Base-by-base conservation (phyloP, 1,140 invertebrate genomes). In the Pectinophora gossypiella region DNA sequence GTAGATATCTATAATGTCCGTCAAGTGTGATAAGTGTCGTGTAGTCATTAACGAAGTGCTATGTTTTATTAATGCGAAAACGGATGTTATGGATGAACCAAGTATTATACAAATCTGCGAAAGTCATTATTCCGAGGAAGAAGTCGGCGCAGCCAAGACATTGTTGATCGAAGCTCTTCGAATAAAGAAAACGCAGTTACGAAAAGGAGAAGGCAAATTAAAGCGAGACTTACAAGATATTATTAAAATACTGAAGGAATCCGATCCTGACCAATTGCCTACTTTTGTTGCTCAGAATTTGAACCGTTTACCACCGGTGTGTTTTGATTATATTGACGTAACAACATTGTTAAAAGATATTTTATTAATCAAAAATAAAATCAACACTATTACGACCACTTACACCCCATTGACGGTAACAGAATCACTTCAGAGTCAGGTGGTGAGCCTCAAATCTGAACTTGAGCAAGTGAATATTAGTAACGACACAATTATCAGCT, bases 291-390 rank as follows among this genome's bases (percentile, higher is more conserved):
- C 42, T 9, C 9, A 44, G 20, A 21, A 49, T 12, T 32, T 49
- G 3, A 36, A 35, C 21, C 21, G 22, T n/a, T 18, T 49, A 10
- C 47, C 47, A 19, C 32, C 47, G 12, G 32, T 49, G 12, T 19
- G 19, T 18, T 49, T 49, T 36, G 47, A 49, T 36, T 21, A 49
- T 15, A 36, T 49, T 12, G 47, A 49, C 20, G 47, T 38, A 13
- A 49, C 47, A 10, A 35, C 32, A 9, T 49, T 49, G n/a, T 21
- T 49, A 5, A 49, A 38, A 15, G 47, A 49, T n/a, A 49, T 49
- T 21, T 2, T 38, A 10, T 5, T 16, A 18, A 2, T 49, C 1
- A 36, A 49, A 19, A 36, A n/a, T 6, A 16, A 36, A 7, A 5
- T 38, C 4, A 19, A 13, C 6, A 19, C 38, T 20, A 21, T 49